These are phyloP conservation scores for Mizuhopecten yessoensis DNA, from an alignment of 1,140 invertebrate genomes.

Conservation along the genomic window DNA sequence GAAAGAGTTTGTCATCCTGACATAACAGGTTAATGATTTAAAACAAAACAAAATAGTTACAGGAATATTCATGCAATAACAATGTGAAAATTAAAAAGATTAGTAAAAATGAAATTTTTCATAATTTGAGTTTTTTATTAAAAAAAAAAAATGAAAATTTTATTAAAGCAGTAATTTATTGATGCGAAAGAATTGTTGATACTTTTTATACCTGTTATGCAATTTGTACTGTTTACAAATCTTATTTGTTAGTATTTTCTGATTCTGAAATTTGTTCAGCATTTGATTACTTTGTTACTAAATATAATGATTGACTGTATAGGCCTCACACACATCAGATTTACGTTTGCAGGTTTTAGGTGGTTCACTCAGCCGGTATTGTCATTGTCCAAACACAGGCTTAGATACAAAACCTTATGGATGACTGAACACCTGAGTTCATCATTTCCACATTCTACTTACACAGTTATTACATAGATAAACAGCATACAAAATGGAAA, in stretches of 20 bases:
- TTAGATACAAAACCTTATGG: no score
- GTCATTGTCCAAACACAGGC: no score
- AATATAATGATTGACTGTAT: background rate
- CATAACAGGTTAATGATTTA: no score
- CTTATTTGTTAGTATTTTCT: background rate
- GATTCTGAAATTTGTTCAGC: background rate
- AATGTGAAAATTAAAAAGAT: background rate
- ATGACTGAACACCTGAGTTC: no score
- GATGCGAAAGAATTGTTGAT: background rate
- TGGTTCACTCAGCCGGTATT: background rate
- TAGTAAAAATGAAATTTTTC: background rate
- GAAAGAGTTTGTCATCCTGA: background rate
- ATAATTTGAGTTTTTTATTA: background rate
- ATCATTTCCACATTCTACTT: no score
- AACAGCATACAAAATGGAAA: no score
- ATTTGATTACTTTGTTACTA: background rate
- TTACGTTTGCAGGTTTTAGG: no score
- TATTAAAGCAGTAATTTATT: no score
- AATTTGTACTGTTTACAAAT: conserved; percentile 6
- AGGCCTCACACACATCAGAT: background rate
- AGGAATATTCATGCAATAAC: background rate
- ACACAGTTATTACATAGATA: no score
- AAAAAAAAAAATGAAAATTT: background rate
- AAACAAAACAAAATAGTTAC: no score
- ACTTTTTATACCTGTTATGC: background rate